phyloP scores from a whole-genome alignment of 2,888 invertebrate species.

The Phengaris alcon region DNA sequence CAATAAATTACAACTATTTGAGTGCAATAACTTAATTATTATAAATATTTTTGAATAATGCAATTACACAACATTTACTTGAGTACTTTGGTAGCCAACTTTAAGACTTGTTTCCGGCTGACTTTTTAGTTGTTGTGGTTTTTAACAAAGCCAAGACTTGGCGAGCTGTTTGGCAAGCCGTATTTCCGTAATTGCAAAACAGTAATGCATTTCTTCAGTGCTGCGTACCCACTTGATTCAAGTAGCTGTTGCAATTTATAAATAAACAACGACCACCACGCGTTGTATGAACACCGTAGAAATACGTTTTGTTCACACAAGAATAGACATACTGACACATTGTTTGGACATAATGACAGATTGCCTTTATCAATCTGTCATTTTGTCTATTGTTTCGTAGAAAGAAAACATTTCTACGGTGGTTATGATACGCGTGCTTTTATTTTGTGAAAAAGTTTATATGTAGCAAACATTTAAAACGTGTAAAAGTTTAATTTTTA shows the following conservation, averaged over 20 bases:
- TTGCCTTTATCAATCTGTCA: no score
- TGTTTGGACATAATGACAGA: no score
- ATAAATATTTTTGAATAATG: neutral
- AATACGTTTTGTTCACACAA: no score
- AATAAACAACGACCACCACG: neutral
- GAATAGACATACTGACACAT: no score
- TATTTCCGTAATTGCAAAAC: slow-evolving; percentile 24
- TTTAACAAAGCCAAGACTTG: slow-evolving; percentile 20
- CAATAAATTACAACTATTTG: no score
- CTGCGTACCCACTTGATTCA: neutral
- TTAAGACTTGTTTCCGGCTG: neutral
- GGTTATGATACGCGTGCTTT: no score
- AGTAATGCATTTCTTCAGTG: neutral
- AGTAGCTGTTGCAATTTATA: neutral
- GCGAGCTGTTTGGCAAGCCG: slow-evolving; percentile 11
- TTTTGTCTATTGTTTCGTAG: no score
- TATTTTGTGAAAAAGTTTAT: no score
- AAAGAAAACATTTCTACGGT: no score
- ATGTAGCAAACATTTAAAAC: no score
- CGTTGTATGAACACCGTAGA: neutral
- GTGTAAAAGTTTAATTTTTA: no score
- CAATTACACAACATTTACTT: neutral
- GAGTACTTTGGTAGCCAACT: neutral
- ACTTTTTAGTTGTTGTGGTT: slow-evolving; percentile 24
- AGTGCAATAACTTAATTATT: no score